Evolutionary conservation across 2,797 vertebrate species (phyloP).

Genomic region (Epinephelus coioides): DNA sequence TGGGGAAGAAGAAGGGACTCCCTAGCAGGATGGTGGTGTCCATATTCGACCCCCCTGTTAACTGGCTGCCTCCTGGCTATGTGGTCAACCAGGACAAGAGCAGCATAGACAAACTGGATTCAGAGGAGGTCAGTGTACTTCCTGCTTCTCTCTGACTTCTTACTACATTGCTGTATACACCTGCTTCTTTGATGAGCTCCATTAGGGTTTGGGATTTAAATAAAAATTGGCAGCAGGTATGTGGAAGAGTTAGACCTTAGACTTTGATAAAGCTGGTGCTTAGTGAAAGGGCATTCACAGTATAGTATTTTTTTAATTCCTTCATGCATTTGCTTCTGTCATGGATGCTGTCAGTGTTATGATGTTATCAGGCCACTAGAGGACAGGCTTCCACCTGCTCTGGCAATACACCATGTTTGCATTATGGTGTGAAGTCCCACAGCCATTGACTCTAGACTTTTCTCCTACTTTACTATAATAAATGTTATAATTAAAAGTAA

Average conservation of each 20-base stretch:
- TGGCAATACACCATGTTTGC: not conserved
- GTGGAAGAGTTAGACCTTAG: not conserved
- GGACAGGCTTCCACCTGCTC: conserved; percentile 64
- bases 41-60: conserved; percentile 98
- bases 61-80: conserved; percentile 99
- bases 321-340: not conserved
- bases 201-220: not conserved
- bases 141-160: not conserved
- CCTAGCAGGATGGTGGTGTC: conserved; percentile 99
- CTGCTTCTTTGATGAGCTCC: not conserved
- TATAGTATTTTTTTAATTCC: not conserved
- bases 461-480: not conserved
- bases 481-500: not conserved
- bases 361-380: conserved; percentile 60
- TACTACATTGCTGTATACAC: not conserved
- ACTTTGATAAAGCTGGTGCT: not conserved
- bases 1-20: conserved; percentile 98
- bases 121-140: conserved; percentile 90
- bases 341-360: not conserved
- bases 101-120: conserved; percentile 92
- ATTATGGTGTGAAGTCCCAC: not conserved
- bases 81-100: conserved; percentile 97
- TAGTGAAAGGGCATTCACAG: not conserved
- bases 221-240: no score
- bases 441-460: not conserved